These are phyloP conservation scores for Aphelinus atriplicis DNA, from an alignment of 1,140 invertebrate species.

Conservation along the genomic window DNA sequence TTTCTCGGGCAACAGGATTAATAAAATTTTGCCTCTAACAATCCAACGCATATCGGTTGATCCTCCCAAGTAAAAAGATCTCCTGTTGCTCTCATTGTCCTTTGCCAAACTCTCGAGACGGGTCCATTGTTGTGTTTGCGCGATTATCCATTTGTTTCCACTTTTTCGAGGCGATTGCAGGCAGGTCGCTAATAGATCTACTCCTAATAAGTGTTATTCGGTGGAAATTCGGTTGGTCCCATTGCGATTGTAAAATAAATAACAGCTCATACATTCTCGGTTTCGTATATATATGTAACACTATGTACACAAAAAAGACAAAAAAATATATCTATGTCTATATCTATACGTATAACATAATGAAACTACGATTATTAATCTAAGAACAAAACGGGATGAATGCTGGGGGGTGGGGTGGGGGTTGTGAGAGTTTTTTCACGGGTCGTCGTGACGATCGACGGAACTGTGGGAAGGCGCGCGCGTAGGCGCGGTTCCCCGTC, in stretches of 20 bases:
- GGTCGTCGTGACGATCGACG: neutral
- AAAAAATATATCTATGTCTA: conserved; percentile 5
- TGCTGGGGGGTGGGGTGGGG: neutral
- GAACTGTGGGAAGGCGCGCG: neutral
- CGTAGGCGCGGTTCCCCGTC: neutral
- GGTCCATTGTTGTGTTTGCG: neutral
- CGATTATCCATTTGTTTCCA: conserved; percentile 18
- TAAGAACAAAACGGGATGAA: conserved; percentile 19
- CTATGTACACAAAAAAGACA: conserved; percentile 59
- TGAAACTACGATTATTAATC: conserved; percentile 31
- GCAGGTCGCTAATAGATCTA: conserved; percentile 62
- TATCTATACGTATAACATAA: neutral
- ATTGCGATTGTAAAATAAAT: conserved; percentile 59
- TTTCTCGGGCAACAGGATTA: neutral
- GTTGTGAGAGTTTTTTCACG: too few relatives aligned
- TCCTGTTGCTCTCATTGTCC: neutral
- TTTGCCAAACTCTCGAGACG: conserved; percentile 23
- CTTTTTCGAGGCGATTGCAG: conserved; percentile 59
- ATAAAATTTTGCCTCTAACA: neutral
- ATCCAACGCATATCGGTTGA: neutral
- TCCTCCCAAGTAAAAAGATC: neutral
- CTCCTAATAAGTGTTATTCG: conserved; percentile 63
- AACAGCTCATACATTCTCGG: conserved; percentile 50
- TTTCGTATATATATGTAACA: conserved; percentile 57
- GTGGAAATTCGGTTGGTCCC: conserved; percentile 66